Evolutionary conservation across 1,140 invertebrate species (phyloP).

Genomic region (Cataglyphis hispanica): DNA sequence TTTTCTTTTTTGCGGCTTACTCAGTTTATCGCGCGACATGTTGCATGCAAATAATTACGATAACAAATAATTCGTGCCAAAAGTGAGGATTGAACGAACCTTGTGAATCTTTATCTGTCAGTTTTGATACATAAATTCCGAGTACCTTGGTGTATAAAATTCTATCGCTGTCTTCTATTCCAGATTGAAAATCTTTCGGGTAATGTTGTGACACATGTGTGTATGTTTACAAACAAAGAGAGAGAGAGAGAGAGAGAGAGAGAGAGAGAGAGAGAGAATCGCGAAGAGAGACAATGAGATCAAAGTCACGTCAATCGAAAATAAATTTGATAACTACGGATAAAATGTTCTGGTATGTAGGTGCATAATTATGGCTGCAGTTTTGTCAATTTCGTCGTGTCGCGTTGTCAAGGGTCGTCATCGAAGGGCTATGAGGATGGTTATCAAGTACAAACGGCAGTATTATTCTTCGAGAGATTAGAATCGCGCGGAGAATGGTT

Average conservation of each 20-base stretch:
- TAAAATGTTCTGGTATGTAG: constrained; percentile 73
- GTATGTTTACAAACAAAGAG: background rate
- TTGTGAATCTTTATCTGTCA: background rate
- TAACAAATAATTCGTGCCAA: background rate
- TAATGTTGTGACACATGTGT: background rate
- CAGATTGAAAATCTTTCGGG: background rate
- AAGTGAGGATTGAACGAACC: background rate
- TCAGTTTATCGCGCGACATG: background rate
- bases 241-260: background rate
- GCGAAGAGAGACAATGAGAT: constrained; percentile 2
- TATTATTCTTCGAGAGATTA: constrained; percentile 73
- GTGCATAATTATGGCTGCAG: constrained; percentile 72
- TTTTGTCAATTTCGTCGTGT: constrained; percentile 63
- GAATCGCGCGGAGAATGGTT: constrained; percentile 71
- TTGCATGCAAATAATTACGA: background rate
- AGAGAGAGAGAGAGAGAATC: background rate
- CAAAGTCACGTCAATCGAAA: background rate
- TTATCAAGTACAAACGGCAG: constrained; percentile 63
- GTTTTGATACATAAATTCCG: background rate
- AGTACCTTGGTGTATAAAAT: background rate
- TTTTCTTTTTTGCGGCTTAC: background rate
- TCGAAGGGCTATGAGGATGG: constrained; percentile 47
- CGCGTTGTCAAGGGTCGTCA: constrained; percentile 33
- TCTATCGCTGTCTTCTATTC: background rate
- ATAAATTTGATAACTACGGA: constrained; percentile 18